Conservation (phyloP, 2,797 vertebrate species). For the Argyrosomus regius region DNA sequence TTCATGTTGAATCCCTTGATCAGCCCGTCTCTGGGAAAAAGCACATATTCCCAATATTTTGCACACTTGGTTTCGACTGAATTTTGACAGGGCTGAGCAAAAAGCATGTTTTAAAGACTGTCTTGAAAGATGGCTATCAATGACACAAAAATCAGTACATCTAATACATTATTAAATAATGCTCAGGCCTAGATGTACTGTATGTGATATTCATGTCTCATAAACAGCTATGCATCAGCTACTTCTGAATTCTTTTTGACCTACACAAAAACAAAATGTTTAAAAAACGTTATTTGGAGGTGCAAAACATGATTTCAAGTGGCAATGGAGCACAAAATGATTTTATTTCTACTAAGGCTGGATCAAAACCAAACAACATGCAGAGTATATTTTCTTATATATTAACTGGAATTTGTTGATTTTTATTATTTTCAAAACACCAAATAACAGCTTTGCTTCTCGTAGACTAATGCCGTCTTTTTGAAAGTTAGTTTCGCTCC, state of each 20-base stretch:
- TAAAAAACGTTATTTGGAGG: slow-evolving; percentile 23
- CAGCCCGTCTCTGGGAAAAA: slow-evolving; percentile 43
- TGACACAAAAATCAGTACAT: slow-evolving; percentile 60
- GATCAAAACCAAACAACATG: neutral
- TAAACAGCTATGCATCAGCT: slow-evolving; percentile 50
- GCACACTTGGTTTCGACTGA: slow-evolving; percentile 48
- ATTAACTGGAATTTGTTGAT: slow-evolving; percentile 20
- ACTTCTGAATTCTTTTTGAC: slow-evolving; percentile 58
- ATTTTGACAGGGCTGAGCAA: slow-evolving; percentile 49
- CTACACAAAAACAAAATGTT: slow-evolving; percentile 27
- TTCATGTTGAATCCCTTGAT: slow-evolving; percentile 67
- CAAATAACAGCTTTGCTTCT: slow-evolving; percentile 1
- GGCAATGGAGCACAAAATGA: slow-evolving; percentile 10
- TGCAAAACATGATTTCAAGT: slow-evolving; percentile 22
- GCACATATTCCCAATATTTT: slow-evolving; percentile 59
- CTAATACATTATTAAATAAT: slow-evolving; percentile 58
- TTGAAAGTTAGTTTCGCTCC: neutral
- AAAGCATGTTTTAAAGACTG: slow-evolving; percentile 42
- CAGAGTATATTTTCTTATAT: neutral
- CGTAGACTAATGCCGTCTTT: neutral
- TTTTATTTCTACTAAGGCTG: slow-evolving; percentile 25
- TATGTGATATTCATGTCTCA: slow-evolving; percentile 51
- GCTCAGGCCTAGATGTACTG: slow-evolving; percentile 48
- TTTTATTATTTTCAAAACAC: slow-evolving; percentile 21
- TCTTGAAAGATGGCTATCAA: slow-evolving; percentile 59